Percentiles rank a stretch among this genome's conserved stretches.
Conservation (phyloP, 2,888 invertebrate species). For the Dioctria linearis region DNA sequence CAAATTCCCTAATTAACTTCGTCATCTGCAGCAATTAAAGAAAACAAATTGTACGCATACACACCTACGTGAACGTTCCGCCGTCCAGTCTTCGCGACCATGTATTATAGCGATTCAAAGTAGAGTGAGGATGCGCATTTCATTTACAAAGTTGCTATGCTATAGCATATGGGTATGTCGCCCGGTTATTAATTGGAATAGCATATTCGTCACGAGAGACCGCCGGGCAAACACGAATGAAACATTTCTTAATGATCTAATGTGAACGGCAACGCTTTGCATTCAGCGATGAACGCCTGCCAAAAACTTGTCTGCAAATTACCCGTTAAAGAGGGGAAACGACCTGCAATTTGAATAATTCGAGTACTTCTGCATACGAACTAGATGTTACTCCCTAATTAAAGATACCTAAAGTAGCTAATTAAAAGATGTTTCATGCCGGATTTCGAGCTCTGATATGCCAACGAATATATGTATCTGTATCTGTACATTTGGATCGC, state of each 20-base stretch:
- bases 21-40: constrained; percentile 52
- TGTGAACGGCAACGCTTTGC: constrained; percentile 40
- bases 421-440: constrained; percentile 45
- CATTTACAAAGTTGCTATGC: not conserved
- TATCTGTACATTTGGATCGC: not conserved
- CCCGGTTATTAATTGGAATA: constrained; percentile 51
- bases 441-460: constrained; percentile 29
- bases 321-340: constrained; percentile 55
- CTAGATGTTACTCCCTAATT: constrained; percentile 38
- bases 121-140: not conserved
- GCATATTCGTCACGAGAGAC: constrained; percentile 50
- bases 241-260: constrained; percentile 54
- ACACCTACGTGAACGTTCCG: constrained; percentile 21
- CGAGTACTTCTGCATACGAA: constrained; percentile 12
- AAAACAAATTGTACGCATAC: constrained; percentile 51
- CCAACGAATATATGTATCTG: not conserved
- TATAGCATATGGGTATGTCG: not conserved
- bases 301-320: constrained; percentile 55
- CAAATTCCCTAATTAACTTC: constrained; percentile 54
- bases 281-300: constrained; percentile 46
- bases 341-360: constrained; percentile 52
- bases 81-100: not conserved
- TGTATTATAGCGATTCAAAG: constrained; percentile 5
- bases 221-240: constrained; percentile 45
- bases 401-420: constrained; percentile 47